Base-by-base conservation (phyloP, 2,888 invertebrate species). In the Habrosyne pyritoides region DNA sequence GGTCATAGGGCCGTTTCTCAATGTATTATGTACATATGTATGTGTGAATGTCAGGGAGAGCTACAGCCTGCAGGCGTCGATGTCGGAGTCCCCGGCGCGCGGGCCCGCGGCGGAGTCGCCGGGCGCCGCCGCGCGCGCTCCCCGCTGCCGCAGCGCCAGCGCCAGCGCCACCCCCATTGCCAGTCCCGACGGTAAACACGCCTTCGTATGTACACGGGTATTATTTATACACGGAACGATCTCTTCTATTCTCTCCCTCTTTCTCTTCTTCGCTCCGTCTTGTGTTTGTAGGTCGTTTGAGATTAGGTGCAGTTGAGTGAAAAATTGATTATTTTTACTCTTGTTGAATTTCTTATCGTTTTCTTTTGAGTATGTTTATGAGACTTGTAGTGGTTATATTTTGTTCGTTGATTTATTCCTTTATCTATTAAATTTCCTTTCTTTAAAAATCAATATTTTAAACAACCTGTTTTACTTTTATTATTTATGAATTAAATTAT, bases 41-140 rank as follows among this genome's bases (percentile, higher is more conserved):
- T 24, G 12, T 54, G 57, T 64, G n/a, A n/a, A n/a, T n/a, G 63
- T 47, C 83, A 93, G 93, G 78, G 94, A 94, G 74, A 94, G 94
- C 77, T 94, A 93, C 85, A 94, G 94, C 78, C 93, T 95, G 65
- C 94, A 95, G 63, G 89, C 93, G 63, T 94, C 94, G 33, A 94
- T 94, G 68, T 79, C 94, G 63, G 94, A 94, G 60, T 93, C 93
- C n/a, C 88, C 92, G 54, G 83, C 74, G 85, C 81, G 14, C 60
- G 49, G 52, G 63, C n/a, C n/a, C n/a, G 54, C 36, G 62, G 24
- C n/a, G 42, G 42, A n/a, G 91, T 33, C 74, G 85, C 80, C 14
- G 61, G 49, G 53, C 63, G 53, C 36, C 85, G 55, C 75, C 77
- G 36, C 90, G 93, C 56, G 95, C 95, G 7, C 84, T 95, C 26